phyloP scores from a whole-genome alignment of 2,888 invertebrate species.

The Pammene fasciana region DNA sequence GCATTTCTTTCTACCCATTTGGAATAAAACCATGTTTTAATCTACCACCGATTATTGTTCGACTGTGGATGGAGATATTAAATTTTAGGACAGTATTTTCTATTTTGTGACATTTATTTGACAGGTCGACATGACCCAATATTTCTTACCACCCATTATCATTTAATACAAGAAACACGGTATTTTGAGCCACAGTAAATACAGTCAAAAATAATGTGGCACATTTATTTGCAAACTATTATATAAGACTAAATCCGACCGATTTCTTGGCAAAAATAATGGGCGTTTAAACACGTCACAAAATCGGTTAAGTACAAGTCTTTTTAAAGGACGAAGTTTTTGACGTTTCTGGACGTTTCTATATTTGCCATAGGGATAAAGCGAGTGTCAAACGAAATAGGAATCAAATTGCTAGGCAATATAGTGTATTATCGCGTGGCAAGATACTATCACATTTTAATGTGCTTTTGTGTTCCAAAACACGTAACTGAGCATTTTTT shows the following conservation, averaged over 20 bases:
- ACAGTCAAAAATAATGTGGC: slow-evolving; percentile 37
- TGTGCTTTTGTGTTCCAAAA: slow-evolving; percentile 52
- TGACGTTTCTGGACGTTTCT: slow-evolving; percentile 71
- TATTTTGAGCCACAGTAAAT: slow-evolving; percentile 25
- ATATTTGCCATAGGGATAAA: slow-evolving; percentile 58
- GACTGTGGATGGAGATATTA: slow-evolving; percentile 79
- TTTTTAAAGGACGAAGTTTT: slow-evolving; percentile 81
- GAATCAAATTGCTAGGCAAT: slow-evolving; percentile 51
- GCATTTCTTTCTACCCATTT: slow-evolving; percentile 41
- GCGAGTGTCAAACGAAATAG: slow-evolving; percentile 61
- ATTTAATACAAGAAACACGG: slow-evolving; percentile 52
- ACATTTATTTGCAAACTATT: slow-evolving; percentile 27
- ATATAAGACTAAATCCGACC: slow-evolving; percentile 38
- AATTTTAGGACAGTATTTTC: slow-evolving; percentile 69
- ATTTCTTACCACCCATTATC: slow-evolving; percentile 57
- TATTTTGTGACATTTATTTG: slow-evolving; percentile 60
- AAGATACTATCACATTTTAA: slow-evolving; percentile 78
- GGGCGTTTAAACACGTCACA: slow-evolving; percentile 58
- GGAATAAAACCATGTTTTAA: slow-evolving; percentile 17
- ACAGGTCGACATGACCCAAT: slow-evolving; percentile 62
- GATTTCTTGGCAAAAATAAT: slow-evolving; percentile 54
- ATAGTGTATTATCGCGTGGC: slow-evolving; percentile 65
- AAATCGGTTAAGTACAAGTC: slow-evolving; percentile 78
- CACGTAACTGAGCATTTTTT: slow-evolving; percentile 53
- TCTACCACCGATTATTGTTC: slow-evolving; percentile 69